Evolutionary conservation across 2,113 vertebrate species (phyloP), one percentile per base, ranked within the genome.

Genomic region (Lipophrys pholis): DNA sequence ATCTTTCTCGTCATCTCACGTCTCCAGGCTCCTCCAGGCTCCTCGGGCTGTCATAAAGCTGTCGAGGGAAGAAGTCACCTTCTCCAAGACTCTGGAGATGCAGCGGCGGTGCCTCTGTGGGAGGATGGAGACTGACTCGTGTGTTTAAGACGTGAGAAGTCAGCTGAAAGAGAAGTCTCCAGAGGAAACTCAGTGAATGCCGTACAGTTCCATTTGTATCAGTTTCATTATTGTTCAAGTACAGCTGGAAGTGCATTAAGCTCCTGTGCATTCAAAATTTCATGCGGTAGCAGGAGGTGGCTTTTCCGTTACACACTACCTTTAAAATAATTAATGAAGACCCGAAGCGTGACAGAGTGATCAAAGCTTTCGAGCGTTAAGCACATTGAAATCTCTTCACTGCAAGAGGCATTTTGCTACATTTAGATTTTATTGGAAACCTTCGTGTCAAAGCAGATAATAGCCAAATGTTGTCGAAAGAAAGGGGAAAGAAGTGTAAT

Each of bases 11-110:
- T 87, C 66, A 52, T 85, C 86, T 79, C 76, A 67, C 69, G 78
- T 74, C 80, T 79, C 48, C 2, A 71, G 21, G 75, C 63, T 87
- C 80, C 91, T 87, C 81, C 67, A 60, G 89, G 84, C 80, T 83
- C 74, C 79, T 73, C 66, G 51, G 67, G 73, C 82, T 88, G 83
- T 87, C 78, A 80, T 66, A 75, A 69, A 76, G 59, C 72, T 80
- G 77, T 76, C 11, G 58, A 64, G 68, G 62, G 78, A 63, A 80
- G 79, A 82, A 82, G 83, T 87, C 88, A 87, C 74, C 81, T 87
- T 89, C 84, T 80, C 60, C 7, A 41, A 68, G 73, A 69, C 77
- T 87, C 70, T 38, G 63, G 87, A 85, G 82, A 87, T 60, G 66
- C 52, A 46, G 70, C 58, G 56, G 67, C 82, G 55, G 70, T 16